Percentiles rank a stretch among this genome's conserved stretches.
phyloP scores from a whole-genome alignment of 2,113 vertebrate genomes.

The Amphiprion percula region DNA sequence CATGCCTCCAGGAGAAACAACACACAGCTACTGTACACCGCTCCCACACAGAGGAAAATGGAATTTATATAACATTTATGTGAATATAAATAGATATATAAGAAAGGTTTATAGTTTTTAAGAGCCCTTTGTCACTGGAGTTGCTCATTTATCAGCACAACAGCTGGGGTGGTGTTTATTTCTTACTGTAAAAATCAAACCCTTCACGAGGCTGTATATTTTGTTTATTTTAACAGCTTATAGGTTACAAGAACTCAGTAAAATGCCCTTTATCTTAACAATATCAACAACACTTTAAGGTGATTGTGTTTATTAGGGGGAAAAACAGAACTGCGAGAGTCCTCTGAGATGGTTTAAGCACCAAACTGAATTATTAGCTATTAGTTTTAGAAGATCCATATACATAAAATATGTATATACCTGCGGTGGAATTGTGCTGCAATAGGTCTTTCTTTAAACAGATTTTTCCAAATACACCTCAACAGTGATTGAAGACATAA shows the following conservation, averaged over 20 bases:
- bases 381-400: background rate
- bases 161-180: background rate
- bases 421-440: background rate
- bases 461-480: no score
- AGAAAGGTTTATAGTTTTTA: conserved; percentile 41
- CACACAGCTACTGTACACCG: conserved; percentile 36
- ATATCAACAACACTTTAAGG: background rate
- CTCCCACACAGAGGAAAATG: conserved; percentile 29
- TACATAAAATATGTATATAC: background rate
- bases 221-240: background rate
- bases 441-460: no score
- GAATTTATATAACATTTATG: conserved; percentile 61
- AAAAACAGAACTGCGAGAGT: no score
- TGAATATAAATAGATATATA: conserved; percentile 54
- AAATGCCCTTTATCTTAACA: background rate
- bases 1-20: conserved; percentile 55
- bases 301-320: background rate
- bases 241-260: background rate
- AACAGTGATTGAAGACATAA: no score
- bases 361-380: background rate
- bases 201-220: background rate
- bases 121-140: conserved; percentile 30
- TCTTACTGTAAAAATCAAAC: conserved; percentile 6
- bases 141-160: conserved; percentile 36
- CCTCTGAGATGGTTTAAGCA: background rate